Percentiles rank a stretch among this genome's conserved stretches.
Conservation (phyloP, 2,797 vertebrate genomes). For the Triplophysa yarkandensis region DNA sequence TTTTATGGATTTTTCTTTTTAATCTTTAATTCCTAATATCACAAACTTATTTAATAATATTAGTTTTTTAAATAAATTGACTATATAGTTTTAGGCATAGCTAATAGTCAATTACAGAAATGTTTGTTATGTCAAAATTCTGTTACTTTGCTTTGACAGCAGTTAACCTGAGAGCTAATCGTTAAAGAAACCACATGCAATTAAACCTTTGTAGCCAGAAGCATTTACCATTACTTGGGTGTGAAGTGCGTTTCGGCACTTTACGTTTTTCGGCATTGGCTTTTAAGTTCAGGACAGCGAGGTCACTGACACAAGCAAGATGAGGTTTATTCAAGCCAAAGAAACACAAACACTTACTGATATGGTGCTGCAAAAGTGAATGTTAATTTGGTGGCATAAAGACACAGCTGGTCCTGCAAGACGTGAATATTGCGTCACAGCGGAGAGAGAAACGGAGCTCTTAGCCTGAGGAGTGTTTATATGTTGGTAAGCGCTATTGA, state of each 20-base stretch:
- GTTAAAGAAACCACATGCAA: not conserved
- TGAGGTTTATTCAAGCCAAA: constrained; percentile 70
- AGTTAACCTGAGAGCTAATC: not conserved
- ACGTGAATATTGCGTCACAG: constrained; percentile 47
- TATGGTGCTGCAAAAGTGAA: constrained; percentile 66
- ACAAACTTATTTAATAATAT: too few relatives aligned
- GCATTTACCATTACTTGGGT: not conserved
- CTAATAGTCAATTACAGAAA: not conserved
- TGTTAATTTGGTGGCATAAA: constrained; percentile 69
- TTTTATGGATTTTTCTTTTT: too few relatives aligned
- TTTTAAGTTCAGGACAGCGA: constrained; percentile 59
- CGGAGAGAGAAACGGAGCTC: constrained; percentile 18
- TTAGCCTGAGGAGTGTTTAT: constrained; percentile 46
- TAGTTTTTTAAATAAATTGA: too few relatives aligned
- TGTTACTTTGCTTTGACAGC: not conserved
- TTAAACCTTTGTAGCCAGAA: not conserved
- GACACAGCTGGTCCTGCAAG: constrained; percentile 59
- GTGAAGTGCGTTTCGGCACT: not conserved
- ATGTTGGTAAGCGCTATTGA: constrained; percentile 63
- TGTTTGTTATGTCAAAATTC: not conserved
- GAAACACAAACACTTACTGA: constrained; percentile 56
- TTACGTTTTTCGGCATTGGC: not conserved
- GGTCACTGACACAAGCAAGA: constrained; percentile 67
- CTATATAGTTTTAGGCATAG: too few relatives aligned
- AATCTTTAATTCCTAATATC: too few relatives aligned